These are phyloP conservation scores for Malurus melanocephalus DNA, from an alignment of 2,113 vertebrate genomes.

Conservation along the genomic window DNA sequence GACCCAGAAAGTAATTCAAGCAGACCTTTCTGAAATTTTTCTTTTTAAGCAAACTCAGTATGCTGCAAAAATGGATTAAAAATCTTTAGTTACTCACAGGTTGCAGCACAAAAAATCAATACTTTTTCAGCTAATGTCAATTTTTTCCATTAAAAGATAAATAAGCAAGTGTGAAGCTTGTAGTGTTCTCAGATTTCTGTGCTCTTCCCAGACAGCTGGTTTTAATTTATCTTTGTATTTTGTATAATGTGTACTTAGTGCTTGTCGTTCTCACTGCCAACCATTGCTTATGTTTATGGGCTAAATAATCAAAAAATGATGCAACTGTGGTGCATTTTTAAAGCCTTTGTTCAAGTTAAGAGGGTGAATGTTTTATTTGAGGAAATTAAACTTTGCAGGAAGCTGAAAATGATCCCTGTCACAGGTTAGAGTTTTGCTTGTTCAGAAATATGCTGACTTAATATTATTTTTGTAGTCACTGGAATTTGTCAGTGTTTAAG, in stretches of 20 bases:
- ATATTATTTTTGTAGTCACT: background rate
- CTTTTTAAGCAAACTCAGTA: background rate
- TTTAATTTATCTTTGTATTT: background rate
- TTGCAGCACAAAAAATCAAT: conserved; percentile 18
- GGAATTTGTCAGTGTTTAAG: background rate
- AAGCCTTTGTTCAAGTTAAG: background rate
- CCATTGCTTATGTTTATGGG: background rate
- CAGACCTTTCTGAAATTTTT: background rate
- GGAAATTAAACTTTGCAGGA: background rate
- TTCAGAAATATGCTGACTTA: background rate
- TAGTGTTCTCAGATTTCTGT: background rate
- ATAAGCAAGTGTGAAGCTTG: background rate
- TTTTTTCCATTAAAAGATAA: conserved; percentile 19
- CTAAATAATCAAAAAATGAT: background rate
- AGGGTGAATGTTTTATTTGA: background rate
- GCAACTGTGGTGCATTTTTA: background rate
- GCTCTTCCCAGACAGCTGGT: background rate
- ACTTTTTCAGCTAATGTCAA: background rate
- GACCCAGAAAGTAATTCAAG: background rate
- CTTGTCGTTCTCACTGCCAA: background rate
- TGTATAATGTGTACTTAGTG: background rate
- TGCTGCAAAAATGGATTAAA: background rate
- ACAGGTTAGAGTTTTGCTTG: background rate
- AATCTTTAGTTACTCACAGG: background rate
- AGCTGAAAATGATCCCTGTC: background rate